These are phyloP conservation scores for Pristionchus japonicus DNA, from an alignment of 2,888 invertebrate species.

Conservation along the genomic window DNA sequence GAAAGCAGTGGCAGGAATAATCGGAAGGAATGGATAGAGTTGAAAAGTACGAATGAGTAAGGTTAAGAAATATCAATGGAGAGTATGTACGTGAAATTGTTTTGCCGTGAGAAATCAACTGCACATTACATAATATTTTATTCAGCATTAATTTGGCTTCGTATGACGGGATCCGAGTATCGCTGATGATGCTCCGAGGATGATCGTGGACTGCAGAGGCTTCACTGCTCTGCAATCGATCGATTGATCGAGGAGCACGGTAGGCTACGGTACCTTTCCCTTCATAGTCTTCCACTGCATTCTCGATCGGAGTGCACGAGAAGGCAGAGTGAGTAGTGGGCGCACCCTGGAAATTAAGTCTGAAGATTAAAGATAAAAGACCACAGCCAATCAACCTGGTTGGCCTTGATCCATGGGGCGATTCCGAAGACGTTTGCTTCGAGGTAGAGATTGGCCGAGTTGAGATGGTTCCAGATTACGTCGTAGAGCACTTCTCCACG, in stretches of 20 bases:
- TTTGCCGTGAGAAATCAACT: too few species aligned
- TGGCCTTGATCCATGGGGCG: not conserved
- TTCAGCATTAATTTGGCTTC: conserved; percentile 21
- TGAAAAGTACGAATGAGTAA: too few species aligned
- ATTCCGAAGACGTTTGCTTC: not conserved
- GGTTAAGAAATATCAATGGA: too few species aligned
- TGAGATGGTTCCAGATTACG: not conserved
- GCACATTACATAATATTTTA: not conserved
- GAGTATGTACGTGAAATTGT: too few species aligned
- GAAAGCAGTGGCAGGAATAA: too few species aligned
- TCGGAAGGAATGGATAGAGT: too few species aligned
- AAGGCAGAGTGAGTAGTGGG: not conserved
- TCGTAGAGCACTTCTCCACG: not conserved
- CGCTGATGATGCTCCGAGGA: not conserved
- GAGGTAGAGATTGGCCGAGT: not conserved
- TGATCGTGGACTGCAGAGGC: not conserved
- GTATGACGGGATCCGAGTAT: conserved; percentile 6
- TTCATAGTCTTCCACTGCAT: not conserved
- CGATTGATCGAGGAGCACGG: too few species aligned
- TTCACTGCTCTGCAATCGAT: not conserved
- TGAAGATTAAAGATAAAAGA: too few species aligned
- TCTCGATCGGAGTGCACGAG: not conserved
- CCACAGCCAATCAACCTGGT: not conserved
- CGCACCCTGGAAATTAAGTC: not conserved
- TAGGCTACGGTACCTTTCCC: not conserved